These are phyloP conservation scores for Anguilla anguilla DNA, from an alignment of 2,797 vertebrate genomes.

Conservation along the genomic window DNA sequence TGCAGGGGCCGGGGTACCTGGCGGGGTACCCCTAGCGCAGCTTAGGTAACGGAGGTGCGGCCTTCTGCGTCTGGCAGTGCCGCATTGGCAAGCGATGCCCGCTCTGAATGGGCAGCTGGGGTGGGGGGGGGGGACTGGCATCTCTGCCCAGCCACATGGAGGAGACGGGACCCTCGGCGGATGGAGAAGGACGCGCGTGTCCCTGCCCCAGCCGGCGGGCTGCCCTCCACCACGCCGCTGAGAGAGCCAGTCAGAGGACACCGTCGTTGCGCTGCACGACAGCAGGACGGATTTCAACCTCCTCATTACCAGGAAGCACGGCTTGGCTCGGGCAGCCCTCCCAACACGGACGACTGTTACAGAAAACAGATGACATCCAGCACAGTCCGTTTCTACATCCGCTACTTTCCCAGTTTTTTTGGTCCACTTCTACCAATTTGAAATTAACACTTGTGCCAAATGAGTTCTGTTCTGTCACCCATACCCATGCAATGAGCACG, in stretches of 20 bases:
- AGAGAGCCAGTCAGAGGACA: neutral
- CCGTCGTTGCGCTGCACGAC: neutral
- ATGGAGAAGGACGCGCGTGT: neutral
- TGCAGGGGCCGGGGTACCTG: no score
- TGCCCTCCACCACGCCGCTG: neutral
- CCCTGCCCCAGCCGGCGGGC: neutral
- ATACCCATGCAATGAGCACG: neutral
- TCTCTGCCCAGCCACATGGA: neutral
- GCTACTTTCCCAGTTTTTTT: neutral
- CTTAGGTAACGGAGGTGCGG: neutral
- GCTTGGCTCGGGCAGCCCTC: neutral
- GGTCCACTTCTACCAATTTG: neutral
- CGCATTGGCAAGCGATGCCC: neutral
- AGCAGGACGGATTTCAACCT: neutral
- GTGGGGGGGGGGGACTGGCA: neutral
- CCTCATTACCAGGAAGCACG: neutral
- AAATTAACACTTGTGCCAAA: neutral
- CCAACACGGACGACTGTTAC: neutral
- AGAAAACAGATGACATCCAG: neutral
- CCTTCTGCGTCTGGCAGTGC: neutral
- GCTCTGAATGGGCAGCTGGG: slow-evolving; percentile 2
- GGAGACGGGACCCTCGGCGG: neutral
- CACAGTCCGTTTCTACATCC: neutral
- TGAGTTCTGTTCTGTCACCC: neutral
- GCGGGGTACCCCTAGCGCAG: neutral